These are phyloP conservation scores for Magallana ariakensis DNA, from an alignment of 1,140 invertebrate genomes.

Conservation along the genomic window DNA sequence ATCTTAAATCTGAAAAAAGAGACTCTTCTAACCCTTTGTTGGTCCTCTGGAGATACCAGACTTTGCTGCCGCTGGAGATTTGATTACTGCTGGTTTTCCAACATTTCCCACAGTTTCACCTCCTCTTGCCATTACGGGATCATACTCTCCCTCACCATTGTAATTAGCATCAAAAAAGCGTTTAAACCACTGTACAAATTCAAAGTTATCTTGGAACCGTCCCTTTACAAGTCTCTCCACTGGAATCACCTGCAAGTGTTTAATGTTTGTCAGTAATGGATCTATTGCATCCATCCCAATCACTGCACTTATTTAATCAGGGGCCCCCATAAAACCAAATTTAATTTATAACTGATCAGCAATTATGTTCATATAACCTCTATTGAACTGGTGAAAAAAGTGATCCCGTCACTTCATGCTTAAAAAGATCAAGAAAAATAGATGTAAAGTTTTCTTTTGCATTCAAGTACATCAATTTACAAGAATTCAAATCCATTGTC, in stretches of 20 bases:
- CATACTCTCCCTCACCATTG: conserved; percentile 93
- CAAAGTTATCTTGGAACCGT: conserved; percentile 98
- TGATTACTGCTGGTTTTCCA: not conserved
- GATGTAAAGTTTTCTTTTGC: too few relatives aligned
- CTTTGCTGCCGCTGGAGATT: conserved; percentile 38
- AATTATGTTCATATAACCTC: too few relatives aligned
- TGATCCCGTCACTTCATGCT: too few relatives aligned
- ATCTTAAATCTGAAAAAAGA: too few relatives aligned
- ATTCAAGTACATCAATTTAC: too few relatives aligned
- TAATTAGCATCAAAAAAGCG: conserved; percentile 99
- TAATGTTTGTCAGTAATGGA: not conserved
- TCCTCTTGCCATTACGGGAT: conserved; percentile 91
- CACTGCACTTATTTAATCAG: too few relatives aligned
- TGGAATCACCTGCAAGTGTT: conserved; percentile 90
- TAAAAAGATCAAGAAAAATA: too few relatives aligned
- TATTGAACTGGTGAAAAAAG: too few relatives aligned
- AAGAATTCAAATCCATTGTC: too few relatives aligned
- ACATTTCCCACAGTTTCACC: conserved; percentile 84
- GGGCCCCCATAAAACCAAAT: too few relatives aligned
- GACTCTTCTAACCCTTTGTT: not conserved
- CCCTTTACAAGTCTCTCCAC: conserved; percentile 98
- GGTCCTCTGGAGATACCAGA: not conserved
- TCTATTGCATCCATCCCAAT: too few relatives aligned
- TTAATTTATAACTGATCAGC: too few relatives aligned
- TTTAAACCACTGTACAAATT: conserved; percentile 99